Conservation (phyloP, 2,113 vertebrate genomes). For the Trichomycterus rosablanca region DNA sequence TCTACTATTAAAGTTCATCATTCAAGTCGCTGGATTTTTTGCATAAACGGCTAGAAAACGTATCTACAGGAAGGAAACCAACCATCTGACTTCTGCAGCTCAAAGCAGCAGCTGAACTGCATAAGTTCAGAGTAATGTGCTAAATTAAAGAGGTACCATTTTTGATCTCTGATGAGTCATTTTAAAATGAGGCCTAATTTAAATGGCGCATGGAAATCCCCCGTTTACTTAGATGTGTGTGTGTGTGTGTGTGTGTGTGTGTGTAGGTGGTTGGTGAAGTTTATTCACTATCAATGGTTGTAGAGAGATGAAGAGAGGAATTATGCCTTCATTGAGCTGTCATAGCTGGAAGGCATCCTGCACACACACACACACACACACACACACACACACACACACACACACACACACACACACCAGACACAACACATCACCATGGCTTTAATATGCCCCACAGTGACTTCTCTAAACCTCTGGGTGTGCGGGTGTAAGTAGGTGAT, state of each 20-base stretch:
- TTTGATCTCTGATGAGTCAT: too few relatives aligned
- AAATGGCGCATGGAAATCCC: conserved; percentile 1
- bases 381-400: conserved; percentile 49
- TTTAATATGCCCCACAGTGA: conserved; percentile 26
- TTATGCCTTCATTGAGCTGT: conserved; percentile 56
- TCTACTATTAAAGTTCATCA: not conserved
- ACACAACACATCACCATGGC: conserved; percentile 60
- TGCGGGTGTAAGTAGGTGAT: conserved; percentile 41
- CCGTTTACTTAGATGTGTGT: conserved; percentile 30
- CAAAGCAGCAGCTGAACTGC: too few relatives aligned
- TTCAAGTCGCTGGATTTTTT: conserved; percentile 10
- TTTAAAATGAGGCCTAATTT: not conserved
- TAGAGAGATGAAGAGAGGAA: conserved; percentile 56
- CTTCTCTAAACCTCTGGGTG: conserved; percentile 21
- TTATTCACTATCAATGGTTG: conserved; percentile 43
- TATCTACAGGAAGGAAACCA: conserved; percentile 22
- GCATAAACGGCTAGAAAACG: conserved; percentile 5
- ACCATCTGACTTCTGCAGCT: too few relatives aligned
- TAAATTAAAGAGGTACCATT: too few relatives aligned
- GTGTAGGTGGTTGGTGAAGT: conserved; percentile 54
- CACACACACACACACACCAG: conserved; percentile 47
- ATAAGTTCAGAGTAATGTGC: too few relatives aligned
- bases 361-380: conserved; percentile 42
- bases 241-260: conserved; percentile 42
- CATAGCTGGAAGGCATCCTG: conserved; percentile 52